Base-by-base conservation (phyloP, 2,888 invertebrate species). In the Melolontha melolontha region DNA sequence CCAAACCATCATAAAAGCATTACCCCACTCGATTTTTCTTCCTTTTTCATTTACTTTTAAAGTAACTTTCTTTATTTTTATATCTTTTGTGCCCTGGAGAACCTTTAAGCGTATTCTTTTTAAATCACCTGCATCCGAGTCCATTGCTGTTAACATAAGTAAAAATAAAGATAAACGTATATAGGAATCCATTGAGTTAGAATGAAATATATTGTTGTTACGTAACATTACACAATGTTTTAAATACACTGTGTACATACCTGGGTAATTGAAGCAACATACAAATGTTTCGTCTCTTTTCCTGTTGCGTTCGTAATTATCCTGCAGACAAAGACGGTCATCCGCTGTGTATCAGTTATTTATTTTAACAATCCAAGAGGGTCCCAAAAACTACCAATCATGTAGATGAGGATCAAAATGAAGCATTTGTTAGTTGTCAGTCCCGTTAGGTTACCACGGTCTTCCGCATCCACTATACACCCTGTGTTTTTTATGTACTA, bases 391-490 rank as follows among this genome's bases (percentile, higher is more conserved):
- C 74, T 71, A 73, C 73, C 75, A 75, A 75, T 75, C 75, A 75
- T 75, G 75, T 75, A 75, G 72, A 75, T 75, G 72, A 72, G 72
- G 66, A 71, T 71, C 66, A 64, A 71, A 71, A 66, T 69, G 72
- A 72, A 71, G 72, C 72, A 73, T 75, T 75, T 75, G 74, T 74
- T 72, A 66, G 70, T 70, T 67, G 65, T 65, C 59, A 47, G 71
- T 75, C 72, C 76, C 75, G 76, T 76, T 76, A 76, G 73, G 75
- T 74, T 68, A 64, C 70, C 70, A 44, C 40, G 39, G 55, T 59
- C 75, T 76, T 76, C 76, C 75, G 76, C 72, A 72, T 76, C 69
- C 73, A 72, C 66, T 70, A 73, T 52, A 69, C 75, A 76, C 75
- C 76, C 74, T 71, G 67, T 57, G 72, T 71, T 74, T 73, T 74